Base-by-base conservation (phyloP, 2,797 vertebrate genomes). In the Ciconia nigra region DNA sequence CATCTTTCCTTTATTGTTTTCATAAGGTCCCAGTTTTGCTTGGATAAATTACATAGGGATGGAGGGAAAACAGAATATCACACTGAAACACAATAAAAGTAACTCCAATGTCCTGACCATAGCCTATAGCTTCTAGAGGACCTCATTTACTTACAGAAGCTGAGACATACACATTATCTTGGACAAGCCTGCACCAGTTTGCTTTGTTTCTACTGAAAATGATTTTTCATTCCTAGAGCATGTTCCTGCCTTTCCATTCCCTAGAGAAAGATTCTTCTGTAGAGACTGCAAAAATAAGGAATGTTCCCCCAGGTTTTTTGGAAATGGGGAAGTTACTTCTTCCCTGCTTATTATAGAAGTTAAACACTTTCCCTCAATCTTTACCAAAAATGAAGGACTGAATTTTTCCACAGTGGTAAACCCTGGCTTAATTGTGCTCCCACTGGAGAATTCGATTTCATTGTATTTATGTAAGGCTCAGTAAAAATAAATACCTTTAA, bases 401-500 rank as follows among this genome's bases (percentile, higher is more conserved):
- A 28, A 46, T 69, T 83, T 71, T 96, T 77, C 78, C 59, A 61
- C 33, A 54, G 39, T 29, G 25, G 15, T 58, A 55, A 93, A 58
- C 9, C 29, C 71, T 57, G 63, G 42, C 16, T 83, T 91, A 93
- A 88, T 81, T 91, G 51, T 63, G 29, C 41, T 96, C 70, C 83
- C 86, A 26, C 11, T 77, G 39, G 73, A 89, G 63, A 89, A 54
- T 61, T 93, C 80, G 42, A 37, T 58, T 87, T 82, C 69, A 44
- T 7, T 80, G 52, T 77, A 80, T 79, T 92, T 96, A 93, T n/a
- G 15, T n/a, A 93, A 80, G 31, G 44, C 28, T 83, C 39, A 26
- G 39, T 29, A 58, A 61, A 93, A 95, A 95, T 90, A 96, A 94
- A 85, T 93, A 84, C 33, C 37, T 91, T 76, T 73, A 78, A 86